Evolutionary conservation across 2,113 vertebrate species (phyloP).

Genomic region (pig (Sus scrofa)): T2T-Sscrofa CM000827.6:100972001-100972500

Average conservation of each 20-base stretch:
- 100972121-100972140: slow-evolving; percentile 27
- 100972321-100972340: not conserved
- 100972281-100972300: not conserved
- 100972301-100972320: not conserved
- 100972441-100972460: not conserved
- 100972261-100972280: not conserved
- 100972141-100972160: not conserved
- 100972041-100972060: not conserved
- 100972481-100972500: not conserved
- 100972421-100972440: not conserved
- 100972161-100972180: not conserved
- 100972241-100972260: not conserved
- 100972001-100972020: not conserved
- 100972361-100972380: not conserved
- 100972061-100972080: not conserved
- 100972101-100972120: not conserved
- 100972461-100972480: not conserved
- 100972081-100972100: not conserved
- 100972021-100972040: slow-evolving; percentile 23
- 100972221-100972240: not conserved
- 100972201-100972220: not conserved
- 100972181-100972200: not conserved
- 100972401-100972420: slow-evolving; percentile 6
- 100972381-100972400: not conserved
- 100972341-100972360: not conserved